A percentile compares a stretch with the other conserved stretches of the same genome.
Evolutionary conservation across 2,797 vertebrate genomes (phyloP).

Genomic region (Anableps anableps): DNA sequence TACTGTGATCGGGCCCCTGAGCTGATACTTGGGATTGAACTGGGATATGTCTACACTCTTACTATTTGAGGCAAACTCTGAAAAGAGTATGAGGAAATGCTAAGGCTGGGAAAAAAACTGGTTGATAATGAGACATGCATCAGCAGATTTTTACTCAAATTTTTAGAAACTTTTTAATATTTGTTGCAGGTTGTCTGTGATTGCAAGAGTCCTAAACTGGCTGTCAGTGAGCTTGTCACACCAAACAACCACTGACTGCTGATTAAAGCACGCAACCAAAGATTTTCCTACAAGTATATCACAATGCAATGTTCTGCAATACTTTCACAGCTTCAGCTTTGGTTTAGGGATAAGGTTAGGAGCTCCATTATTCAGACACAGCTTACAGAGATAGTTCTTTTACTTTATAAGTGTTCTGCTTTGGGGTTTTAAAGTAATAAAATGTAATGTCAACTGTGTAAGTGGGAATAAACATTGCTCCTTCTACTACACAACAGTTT

Average conservation of each 20-base stretch:
- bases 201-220: not conserved
- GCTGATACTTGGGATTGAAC: too few species aligned
- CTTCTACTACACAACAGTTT: not conserved
- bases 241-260: not conserved
- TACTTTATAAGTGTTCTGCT: not conserved
- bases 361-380: not conserved
- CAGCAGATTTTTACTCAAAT: not conserved
- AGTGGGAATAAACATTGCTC: not conserved
- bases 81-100: not conserved
- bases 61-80: too few species aligned
- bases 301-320: not conserved
- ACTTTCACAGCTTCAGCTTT: not conserved
- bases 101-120: not conserved
- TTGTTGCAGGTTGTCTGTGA: not conserved
- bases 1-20: too few species aligned
- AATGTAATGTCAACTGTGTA: not conserved
- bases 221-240: not conserved
- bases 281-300: not conserved
- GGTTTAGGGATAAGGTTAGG: not conserved
- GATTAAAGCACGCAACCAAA: too few species aligned
- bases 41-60: too few species aligned
- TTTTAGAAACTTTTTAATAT: not conserved
- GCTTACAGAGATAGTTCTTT: not conserved
- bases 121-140: not conserved
- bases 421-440: not conserved